A percentile compares a stretch with the other conserved stretches of the same genome.
These are phyloP conservation scores for Grallaria varia DNA, from an alignment of 2,113 vertebrate genomes.

Conservation along the genomic window DNA sequence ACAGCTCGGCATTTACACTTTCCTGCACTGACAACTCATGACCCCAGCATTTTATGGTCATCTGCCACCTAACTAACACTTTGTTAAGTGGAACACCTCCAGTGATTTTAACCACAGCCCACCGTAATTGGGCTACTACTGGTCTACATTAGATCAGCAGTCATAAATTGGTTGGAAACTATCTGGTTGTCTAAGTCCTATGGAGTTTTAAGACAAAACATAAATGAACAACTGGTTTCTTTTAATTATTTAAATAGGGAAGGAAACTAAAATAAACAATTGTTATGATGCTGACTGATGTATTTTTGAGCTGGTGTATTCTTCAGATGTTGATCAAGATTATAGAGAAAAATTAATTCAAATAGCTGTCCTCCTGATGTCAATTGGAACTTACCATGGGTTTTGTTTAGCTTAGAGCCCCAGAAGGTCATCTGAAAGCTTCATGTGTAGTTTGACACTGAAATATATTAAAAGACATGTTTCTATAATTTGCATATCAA, in stretches of 20 bases:
- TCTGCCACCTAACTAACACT: neutral
- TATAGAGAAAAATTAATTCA: neutral
- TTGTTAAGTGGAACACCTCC: neutral
- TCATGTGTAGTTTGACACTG: neutral
- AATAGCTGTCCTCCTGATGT: neutral
- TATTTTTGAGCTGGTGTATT: neutral
- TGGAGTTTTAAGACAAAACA: neutral
- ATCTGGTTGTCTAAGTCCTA: neutral
- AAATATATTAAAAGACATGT: neutral
- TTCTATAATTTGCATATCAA: neutral
- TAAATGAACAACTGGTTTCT: neutral
- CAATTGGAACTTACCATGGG: neutral
- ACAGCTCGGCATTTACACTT: neutral
- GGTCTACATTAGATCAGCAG: neutral
- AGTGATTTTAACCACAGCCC: neutral
- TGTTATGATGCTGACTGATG: neutral
- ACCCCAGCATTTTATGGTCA: neutral
- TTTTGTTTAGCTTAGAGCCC: neutral
- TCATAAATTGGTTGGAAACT: neutral
- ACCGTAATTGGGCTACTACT: neutral
- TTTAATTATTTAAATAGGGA: neutral
- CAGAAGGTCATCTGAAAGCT: neutral
- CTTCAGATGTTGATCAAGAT: neutral
- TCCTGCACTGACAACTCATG: neutral
- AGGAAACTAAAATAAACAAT: neutral